phyloP scores from a whole-genome alignment of 2,797 vertebrate genomes.

The Aldrovandia affinis region DNA sequence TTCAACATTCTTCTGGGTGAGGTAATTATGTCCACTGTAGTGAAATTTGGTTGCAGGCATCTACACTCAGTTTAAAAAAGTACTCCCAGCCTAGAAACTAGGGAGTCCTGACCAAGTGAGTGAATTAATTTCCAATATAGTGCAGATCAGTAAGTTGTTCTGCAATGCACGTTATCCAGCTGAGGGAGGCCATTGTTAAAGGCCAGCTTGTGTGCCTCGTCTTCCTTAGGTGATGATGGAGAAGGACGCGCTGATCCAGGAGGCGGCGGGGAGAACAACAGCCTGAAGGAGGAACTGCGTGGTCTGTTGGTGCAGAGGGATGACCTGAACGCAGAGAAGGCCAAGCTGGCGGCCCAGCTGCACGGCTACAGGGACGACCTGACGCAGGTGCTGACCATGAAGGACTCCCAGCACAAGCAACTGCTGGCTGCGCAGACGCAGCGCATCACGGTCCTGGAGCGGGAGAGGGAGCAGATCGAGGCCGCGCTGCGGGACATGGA shows the following conservation, averaged over 20 bases:
- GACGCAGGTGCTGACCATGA: conserved; percentile 90
- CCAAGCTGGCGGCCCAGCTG: conserved; percentile 88
- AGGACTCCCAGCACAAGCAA: conserved; percentile 93
- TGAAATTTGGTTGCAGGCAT: background rate
- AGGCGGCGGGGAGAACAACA: conserved; percentile 93
- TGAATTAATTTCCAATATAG: background rate
- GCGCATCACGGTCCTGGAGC: conserved; percentile 77
- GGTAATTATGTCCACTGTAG: too few species aligned
- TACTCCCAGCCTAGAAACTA: too few species aligned
- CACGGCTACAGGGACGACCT: conserved; percentile 88
- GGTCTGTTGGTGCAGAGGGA: conserved; percentile 82
- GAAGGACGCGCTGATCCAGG: conserved; percentile 93
- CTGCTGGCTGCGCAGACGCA: conserved; percentile 82
- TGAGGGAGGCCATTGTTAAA: background rate
- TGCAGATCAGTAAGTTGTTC: background rate
- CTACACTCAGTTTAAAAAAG: background rate
- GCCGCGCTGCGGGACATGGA: conserved; percentile 64
- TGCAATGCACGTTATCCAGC: background rate
- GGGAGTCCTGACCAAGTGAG: background rate
- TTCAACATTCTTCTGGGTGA: too few species aligned
- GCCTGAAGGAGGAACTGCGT: conserved; percentile 88
- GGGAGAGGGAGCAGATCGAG: conserved; percentile 69
- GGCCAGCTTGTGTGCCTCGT: background rate
- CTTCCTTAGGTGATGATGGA: conserved; percentile 78
- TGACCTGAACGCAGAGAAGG: conserved; percentile 91